Conservation (phyloP, 2,113 vertebrate genomes). For the Pteruthius melanotis region DNA sequence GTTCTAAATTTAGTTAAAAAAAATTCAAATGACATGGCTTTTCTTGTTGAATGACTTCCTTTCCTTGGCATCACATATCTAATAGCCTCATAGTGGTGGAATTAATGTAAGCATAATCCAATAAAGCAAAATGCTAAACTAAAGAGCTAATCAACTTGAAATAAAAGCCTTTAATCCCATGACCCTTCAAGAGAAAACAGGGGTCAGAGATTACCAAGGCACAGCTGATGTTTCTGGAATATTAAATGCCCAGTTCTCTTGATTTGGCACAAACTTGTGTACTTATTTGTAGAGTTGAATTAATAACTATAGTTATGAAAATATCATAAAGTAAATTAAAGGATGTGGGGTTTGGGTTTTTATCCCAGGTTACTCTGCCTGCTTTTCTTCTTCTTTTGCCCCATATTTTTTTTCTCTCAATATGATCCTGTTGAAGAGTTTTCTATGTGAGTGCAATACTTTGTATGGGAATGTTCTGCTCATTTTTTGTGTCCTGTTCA, state of each 20-base stretch:
- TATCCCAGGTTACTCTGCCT: background rate
- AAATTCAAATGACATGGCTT: background rate
- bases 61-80: background rate
- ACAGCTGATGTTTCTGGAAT: background rate
- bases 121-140: background rate
- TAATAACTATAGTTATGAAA: background rate
- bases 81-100: background rate
- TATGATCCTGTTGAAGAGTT: background rate
- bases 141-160: background rate
- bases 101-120: background rate
- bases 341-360: accelerated
- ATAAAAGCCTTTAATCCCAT: background rate
- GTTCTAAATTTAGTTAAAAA: background rate
- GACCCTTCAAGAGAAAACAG: background rate
- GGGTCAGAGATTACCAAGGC: background rate
- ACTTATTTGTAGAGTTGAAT: background rate
- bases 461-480: background rate
- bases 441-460: background rate
- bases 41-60: background rate
- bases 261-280: background rate
- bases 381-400: background rate
- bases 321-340: background rate
- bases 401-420: background rate
- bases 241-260: background rate
- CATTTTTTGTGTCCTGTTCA: background rate